These are phyloP conservation scores for Apantesis nais DNA, from an alignment of 2,888 invertebrate genomes.

Conservation along the genomic window DNA sequence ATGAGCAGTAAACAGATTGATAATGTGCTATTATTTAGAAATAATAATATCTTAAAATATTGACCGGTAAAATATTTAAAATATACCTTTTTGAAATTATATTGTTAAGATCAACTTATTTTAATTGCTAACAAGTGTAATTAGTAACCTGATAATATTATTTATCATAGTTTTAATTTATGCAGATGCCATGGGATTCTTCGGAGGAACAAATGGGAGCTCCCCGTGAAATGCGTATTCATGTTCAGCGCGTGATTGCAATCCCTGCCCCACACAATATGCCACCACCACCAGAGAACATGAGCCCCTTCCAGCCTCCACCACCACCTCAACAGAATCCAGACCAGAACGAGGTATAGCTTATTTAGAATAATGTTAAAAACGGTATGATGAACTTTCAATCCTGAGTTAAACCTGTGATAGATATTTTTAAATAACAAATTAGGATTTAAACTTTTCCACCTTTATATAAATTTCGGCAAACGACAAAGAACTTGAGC, in stretches of 20 bases:
- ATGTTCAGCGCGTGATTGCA: slow-evolving; percentile 81
- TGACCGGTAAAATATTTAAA: too few relatives aligned
- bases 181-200: slow-evolving; percentile 81
- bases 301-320: slow-evolving; percentile 73
- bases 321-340: slow-evolving; percentile 71
- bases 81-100: too few relatives aligned
- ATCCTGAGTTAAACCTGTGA: not conserved
- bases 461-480: not conserved
- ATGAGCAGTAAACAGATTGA: too few relatives aligned
- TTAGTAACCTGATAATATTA: not conserved
- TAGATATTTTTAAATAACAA: not conserved
- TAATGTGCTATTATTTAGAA: not conserved
- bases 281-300: slow-evolving; percentile 68
- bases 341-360: slow-evolving; percentile 70
- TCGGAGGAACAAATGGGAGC: slow-evolving; percentile 77
- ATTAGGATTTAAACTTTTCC: not conserved
- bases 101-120: not conserved
- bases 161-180: slow-evolving; percentile 20
- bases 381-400: not conserved
- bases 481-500: not conserved
- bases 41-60: too few relatives aligned
- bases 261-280: slow-evolving; percentile 77
- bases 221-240: slow-evolving; percentile 81
- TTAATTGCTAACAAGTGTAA: not conserved
- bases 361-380: not conserved